phyloP scores from a whole-genome alignment of 2,888 invertebrate genomes.

The Drosophila anceps region DNA sequence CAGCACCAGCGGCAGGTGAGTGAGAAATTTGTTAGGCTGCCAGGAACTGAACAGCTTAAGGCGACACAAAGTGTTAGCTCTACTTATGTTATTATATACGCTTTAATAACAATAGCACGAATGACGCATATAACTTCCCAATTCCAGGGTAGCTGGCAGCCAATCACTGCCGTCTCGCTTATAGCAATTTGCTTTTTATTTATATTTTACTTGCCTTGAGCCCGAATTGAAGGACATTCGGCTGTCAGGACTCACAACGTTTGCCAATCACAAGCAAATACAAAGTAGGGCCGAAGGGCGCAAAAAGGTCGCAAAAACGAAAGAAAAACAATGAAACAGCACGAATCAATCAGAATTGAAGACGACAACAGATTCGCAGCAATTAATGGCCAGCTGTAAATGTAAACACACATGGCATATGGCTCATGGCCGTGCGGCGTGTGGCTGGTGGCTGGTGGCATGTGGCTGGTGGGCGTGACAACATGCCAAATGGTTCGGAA shows the following conservation, averaged over 20 bases:
- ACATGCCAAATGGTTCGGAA: conserved; percentile 16
- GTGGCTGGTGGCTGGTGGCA: not conserved
- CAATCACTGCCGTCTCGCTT: not conserved
- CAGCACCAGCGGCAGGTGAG: conserved; percentile 24
- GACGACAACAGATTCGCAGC: conserved; percentile 48
- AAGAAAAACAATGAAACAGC: conserved; percentile 39
- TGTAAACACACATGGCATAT: conserved; percentile 44
- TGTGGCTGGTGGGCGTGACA: conserved; percentile 14
- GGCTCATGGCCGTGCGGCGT: conserved; percentile 22
- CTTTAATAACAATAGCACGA: not conserved
- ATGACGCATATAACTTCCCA: no score
- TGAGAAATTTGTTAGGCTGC: conserved; percentile 36
- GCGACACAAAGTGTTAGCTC: conserved; percentile 8
- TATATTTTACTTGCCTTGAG: conserved; percentile 6
- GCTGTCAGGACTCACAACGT: conserved; percentile 4
- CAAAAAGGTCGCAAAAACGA: not conserved
- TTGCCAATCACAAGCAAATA: conserved; percentile 16
- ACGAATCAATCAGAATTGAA: conserved; percentile 51
- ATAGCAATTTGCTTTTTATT: conserved; percentile 11
- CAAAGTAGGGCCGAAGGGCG: not conserved
- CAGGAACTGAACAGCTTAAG: conserved; percentile 32
- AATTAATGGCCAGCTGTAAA: conserved; percentile 51
- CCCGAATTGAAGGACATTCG: conserved; percentile 19
- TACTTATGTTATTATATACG: not conserved
- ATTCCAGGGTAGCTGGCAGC: not conserved